A percentile compares a stretch with the other conserved stretches of the same genome.
phyloP scores from a whole-genome alignment of 2,888 invertebrate species.

The Synanthedon andrenaeformis region DNA sequence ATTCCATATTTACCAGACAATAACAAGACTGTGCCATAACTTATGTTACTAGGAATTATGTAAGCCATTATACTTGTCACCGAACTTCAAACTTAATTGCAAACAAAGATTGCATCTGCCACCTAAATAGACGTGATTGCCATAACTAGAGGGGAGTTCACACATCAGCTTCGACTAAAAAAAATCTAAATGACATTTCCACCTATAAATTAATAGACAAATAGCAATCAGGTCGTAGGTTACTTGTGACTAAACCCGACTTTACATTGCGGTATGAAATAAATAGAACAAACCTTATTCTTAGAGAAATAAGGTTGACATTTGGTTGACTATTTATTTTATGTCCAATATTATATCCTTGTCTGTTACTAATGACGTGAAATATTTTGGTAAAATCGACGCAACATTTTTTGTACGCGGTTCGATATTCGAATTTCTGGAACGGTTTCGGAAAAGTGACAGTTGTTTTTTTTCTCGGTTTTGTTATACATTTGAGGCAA shows the following conservation, averaged over 20 bases:
- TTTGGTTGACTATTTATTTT: background rate
- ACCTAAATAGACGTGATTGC: background rate
- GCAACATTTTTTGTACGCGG: constrained; percentile 14
- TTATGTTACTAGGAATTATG: too few relatives aligned
- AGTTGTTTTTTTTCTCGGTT: constrained; percentile 11
- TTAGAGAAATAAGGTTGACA: constrained; percentile 13
- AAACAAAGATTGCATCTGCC: constrained; percentile 1
- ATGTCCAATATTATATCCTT: background rate
- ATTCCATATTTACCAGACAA: too few relatives aligned
- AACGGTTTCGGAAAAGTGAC: constrained; percentile 4
- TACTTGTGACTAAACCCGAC: constrained; percentile 15
- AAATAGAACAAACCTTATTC: constrained; percentile 8
- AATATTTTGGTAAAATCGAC: constrained; percentile 42
- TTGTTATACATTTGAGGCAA: constrained; percentile 27
- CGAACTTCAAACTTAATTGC: background rate
- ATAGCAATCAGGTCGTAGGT: constrained; percentile 39
- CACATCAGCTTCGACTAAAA: constrained; percentile 18
- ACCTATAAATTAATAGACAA: constrained; percentile 43
- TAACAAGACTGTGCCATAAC: too few relatives aligned
- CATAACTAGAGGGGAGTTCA: constrained; percentile 11
- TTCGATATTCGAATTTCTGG: constrained; percentile 16
- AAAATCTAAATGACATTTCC: constrained; percentile 37
- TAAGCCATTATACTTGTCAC: background rate
- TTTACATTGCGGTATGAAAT: constrained; percentile 4
- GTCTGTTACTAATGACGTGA: constrained; percentile 35